A percentile compares a stretch with the other conserved stretches of the same genome.
phyloP scores from a whole-genome alignment of 64 coral and sea anemone species.

The Acropora yongei region DNA sequence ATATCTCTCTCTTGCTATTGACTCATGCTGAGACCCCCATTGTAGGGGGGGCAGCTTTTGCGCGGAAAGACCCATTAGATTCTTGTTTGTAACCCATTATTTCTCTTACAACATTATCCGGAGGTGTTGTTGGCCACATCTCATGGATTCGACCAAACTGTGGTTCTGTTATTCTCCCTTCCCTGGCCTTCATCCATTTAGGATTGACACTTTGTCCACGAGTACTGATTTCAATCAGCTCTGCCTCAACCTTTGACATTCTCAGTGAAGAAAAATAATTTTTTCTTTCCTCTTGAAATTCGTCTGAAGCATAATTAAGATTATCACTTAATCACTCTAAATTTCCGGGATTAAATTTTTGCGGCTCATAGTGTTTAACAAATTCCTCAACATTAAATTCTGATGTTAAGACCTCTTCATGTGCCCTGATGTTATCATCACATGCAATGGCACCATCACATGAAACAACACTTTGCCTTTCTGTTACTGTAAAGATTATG shows the following conservation, averaged over 20 bases:
- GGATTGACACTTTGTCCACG: too few relatives aligned
- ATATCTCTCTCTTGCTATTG: slow-evolving; percentile 27
- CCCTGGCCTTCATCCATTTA: slow-evolving; percentile 28
- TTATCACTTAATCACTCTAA: slow-evolving; percentile 11
- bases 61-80: neutral
- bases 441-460: neutral
- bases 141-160: slow-evolving; percentile 17
- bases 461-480: slow-evolving; percentile 19
- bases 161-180: slow-evolving; percentile 33
- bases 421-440: neutral
- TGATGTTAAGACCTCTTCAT: neutral
- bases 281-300: too few relatives aligned
- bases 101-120: slow-evolving; percentile 8
- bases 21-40: slow-evolving; percentile 37
- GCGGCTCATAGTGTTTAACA: slow-evolving; percentile 16
- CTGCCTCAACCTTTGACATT: neutral
- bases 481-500: neutral
- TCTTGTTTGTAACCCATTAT: slow-evolving; percentile 5
- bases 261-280: neutral
- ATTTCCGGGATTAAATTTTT: slow-evolving; percentile 25
- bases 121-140: slow-evolving; percentile 14
- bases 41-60: slow-evolving; percentile 7
- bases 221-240: too few relatives aligned
- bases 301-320: neutral
- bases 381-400: slow-evolving; percentile 27